Evolutionary conservation across 2,113 vertebrate species (phyloP).

Genomic region (Labrus mixtus): DNA sequence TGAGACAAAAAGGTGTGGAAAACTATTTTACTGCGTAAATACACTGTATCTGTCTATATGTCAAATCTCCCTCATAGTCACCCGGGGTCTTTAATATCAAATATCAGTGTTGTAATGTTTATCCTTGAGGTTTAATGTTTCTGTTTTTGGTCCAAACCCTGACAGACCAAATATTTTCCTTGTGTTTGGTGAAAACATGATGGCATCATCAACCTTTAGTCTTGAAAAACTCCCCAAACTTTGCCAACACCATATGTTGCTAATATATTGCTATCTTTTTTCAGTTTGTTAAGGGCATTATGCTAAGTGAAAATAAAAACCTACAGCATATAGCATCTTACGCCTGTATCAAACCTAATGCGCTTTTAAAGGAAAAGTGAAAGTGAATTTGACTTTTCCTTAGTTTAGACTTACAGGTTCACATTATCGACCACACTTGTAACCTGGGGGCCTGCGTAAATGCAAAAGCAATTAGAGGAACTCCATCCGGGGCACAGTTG

Average conservation of each 20-base stretch:
- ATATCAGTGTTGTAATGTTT: not conserved
- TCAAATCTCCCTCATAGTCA: not conserved
- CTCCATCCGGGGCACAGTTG: conserved; percentile 75
- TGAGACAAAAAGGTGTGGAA: not conserved
- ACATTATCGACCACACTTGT: conserved; percentile 49
- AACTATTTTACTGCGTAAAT: conserved; percentile 20
- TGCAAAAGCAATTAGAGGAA: conserved; percentile 71
- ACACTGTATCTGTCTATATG: not conserved
- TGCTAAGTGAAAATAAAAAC: not conserved
- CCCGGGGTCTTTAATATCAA: not conserved
- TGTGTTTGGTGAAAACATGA: not conserved
- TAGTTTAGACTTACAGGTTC: conserved; percentile 1
- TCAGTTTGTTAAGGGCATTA: not conserved
- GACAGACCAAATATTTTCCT: not conserved
- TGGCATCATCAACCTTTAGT: not conserved
- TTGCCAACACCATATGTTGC: not conserved
- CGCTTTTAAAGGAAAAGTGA: conserved; percentile 14
- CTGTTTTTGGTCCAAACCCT: not conserved
- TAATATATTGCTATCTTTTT: not conserved
- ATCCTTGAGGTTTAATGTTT: not conserved
- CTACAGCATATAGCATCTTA: not conserved
- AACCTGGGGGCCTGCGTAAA: conserved; percentile 63
- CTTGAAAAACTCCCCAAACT: not conserved
- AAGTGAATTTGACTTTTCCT: conserved; percentile 43
- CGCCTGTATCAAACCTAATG: not conserved